Evolutionary conservation across 2,113 vertebrate genomes (phyloP).

Genomic region (Hydropotes inermis): DNA sequence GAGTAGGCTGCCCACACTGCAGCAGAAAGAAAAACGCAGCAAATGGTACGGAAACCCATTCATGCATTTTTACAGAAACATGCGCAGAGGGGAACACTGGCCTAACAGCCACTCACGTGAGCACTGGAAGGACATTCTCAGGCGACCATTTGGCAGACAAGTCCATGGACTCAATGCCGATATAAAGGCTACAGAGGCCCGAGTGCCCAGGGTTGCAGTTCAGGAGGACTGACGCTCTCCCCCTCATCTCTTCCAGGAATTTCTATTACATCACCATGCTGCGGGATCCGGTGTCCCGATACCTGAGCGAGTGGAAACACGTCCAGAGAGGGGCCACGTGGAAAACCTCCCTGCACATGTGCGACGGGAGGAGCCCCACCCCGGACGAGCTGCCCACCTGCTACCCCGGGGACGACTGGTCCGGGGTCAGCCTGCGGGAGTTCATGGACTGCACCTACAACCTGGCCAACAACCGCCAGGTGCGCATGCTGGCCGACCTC

Average conservation of each 20-base stretch:
- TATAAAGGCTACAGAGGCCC: not conserved
- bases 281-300: constrained; percentile 96
- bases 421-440: constrained; percentile 92
- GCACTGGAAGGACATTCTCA: not conserved
- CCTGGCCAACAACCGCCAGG: constrained; percentile 96
- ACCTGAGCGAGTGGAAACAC: constrained; percentile 98
- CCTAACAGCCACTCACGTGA: not conserved
- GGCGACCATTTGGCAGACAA: not conserved
- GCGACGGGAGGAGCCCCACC: constrained; percentile 95
- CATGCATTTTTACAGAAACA: not conserved
- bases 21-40: not conserved
- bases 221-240: constrained; percentile 56
- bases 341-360: constrained; percentile 98
- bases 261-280: constrained; percentile 99
- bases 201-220: not conserved
- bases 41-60: not conserved
- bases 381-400: constrained; percentile 95
- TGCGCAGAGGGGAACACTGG: not conserved
- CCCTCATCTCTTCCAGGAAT: constrained; percentile 89
- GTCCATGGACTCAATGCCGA: too few species aligned
- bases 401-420: constrained; percentile 96
- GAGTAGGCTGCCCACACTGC: not conserved
- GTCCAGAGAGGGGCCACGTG: constrained; percentile 97
- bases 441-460: constrained; percentile 97
- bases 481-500: constrained; percentile 97